Evolutionary conservation across 2,113 vertebrate species (phyloP).

Genomic region (Rhegmatorhina hoffmannsi): DNA sequence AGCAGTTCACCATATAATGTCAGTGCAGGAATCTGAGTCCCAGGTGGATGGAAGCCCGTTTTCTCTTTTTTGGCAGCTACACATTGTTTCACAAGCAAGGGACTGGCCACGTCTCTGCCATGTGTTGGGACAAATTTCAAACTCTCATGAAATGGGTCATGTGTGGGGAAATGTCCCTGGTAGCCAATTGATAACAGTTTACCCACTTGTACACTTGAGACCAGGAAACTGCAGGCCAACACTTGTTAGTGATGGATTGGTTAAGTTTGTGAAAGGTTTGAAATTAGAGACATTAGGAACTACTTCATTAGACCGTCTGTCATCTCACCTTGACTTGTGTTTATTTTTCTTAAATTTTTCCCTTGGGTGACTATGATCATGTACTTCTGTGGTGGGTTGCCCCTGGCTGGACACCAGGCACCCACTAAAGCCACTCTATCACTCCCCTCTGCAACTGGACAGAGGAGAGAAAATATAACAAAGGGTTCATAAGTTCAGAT

Average conservation of each 20-base stretch:
- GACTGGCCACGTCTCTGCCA: fast-evolving
- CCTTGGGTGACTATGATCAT: neutral
- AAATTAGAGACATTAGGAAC: neutral
- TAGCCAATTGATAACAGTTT: neutral
- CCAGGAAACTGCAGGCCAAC: fast-evolving
- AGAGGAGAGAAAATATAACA: too few species aligned
- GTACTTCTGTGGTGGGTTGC: neutral
- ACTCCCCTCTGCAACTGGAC: too few species aligned
- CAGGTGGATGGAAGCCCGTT: fast-evolving
- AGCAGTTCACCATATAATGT: fast-evolving
- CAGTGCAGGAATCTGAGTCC: neutral
- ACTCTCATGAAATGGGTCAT: neutral
- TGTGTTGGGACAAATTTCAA: neutral
- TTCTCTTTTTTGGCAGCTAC: neutral
- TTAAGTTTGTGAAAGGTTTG: neutral
- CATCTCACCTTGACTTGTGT: neutral
- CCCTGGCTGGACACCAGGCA: too few species aligned
- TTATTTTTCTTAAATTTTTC: neutral
- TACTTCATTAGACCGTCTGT: neutral
- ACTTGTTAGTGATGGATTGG: neutral
- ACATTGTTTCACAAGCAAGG: fast-evolving
- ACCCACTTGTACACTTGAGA: neutral
- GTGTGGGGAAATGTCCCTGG: neutral
- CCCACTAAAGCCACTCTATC: too few species aligned
- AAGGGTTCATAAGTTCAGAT: too few species aligned